Base-by-base conservation (phyloP, 1,140 invertebrate species). In the Drosophila asahinai region DNA sequence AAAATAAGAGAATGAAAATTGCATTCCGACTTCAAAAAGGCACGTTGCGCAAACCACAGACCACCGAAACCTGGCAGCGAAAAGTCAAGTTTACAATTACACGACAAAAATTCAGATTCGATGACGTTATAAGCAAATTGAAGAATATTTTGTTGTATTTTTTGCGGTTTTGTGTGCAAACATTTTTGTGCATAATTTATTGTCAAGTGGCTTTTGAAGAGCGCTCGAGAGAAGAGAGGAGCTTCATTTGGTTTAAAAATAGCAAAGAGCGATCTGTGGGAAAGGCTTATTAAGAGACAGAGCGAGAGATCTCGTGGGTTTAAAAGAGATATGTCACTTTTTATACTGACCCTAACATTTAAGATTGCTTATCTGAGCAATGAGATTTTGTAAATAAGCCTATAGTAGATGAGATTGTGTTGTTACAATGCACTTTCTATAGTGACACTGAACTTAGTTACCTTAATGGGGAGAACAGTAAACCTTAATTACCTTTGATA, bases 21-120 rank as follows among this genome's bases (percentile, higher is more conserved):
- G 79, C 82, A 86, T 68, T 81, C 75, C 59, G 42, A 59, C 52
- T 48, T 45, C 25, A 51, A 43, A 67, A 66, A 76, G 66, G 66
- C 83, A 86, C 83, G 80, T 86, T 86, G 83, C 83, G 83, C 83
- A 87, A 86, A 76, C 75, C 75, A 40, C 62, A 75, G 33, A 66
- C 59, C 33, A 72, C 63, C 33, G 19, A 80, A 60, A 65, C 40
- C 58, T 27, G 27, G 58, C 58, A 43, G 22, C 42, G 59, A 30
- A 48, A 63, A 48, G 19, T 62, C 59, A 45, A 51, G 76, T 82
- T 83, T 86, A 79, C 43, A 72, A 79, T 80, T 87, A 86, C 83
- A 82, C 70, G 80, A 79, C 48, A 66, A 73, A 86, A 79, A 86
- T 76, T 79, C 62, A 76, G 51, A 72, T 82, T 86, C 77, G 83